A percentile compares a stretch with the other conserved stretches of the same genome.
phyloP scores from a whole-genome alignment of 1,140 invertebrate species.

The Ladona fulva region DNA sequence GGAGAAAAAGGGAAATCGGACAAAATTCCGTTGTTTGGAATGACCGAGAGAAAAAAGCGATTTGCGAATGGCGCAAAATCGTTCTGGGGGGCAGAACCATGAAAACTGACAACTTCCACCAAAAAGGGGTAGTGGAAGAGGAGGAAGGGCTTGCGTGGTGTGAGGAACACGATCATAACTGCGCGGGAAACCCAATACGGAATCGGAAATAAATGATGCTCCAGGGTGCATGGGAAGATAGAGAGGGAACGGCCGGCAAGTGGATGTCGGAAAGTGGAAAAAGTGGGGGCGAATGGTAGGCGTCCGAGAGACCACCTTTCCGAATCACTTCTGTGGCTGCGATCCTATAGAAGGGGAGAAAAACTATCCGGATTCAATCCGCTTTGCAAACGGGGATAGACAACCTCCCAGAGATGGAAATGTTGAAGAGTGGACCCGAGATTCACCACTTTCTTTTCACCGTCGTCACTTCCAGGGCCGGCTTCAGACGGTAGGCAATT shows the following conservation, averaged over 20 bases:
- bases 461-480: no score
- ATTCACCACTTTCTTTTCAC: no score
- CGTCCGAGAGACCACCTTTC: not conserved
- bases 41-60: slow-evolving; percentile 1
- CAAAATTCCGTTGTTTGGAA: not conserved
- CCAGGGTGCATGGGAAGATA: not conserved
- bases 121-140: not conserved
- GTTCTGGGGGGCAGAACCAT: not conserved
- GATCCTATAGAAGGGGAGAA: not conserved
- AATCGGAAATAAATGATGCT: not conserved
- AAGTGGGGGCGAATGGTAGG: not conserved
- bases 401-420: not conserved
- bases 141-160: not conserved
- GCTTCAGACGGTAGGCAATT: no score
- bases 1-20: not conserved
- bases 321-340: not conserved
- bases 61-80: not conserved
- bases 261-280: not conserved
- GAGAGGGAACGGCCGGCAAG: not conserved
- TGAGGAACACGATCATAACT: not conserved
- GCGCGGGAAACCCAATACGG: not conserved
- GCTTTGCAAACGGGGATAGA: not conserved
- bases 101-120: not conserved
- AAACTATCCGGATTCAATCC: not conserved
- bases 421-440: not conserved